Percentiles rank a stretch among this genome's conserved stretches.
Conservation (phyloP, 2,888 invertebrate species). For the Aporophyla nigra region DNA sequence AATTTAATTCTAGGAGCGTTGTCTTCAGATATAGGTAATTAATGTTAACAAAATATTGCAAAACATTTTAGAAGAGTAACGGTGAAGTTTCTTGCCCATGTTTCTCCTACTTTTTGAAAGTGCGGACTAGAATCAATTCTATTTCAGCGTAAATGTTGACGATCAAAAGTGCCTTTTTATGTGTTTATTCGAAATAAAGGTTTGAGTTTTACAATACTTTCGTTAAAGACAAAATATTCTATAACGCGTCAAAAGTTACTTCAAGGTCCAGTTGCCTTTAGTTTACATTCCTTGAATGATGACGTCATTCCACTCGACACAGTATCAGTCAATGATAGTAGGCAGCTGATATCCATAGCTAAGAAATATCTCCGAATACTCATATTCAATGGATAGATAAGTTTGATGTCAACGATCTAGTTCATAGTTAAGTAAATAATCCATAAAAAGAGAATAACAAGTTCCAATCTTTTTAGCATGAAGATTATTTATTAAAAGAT, state of each 20-base stretch:
- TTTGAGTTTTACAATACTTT: not conserved
- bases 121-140: too few species aligned
- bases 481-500: not conserved
- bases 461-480: not conserved
- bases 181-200: too few species aligned
- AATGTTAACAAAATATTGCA: too few species aligned
- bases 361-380: conserved; percentile 36
- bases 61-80: too few species aligned
- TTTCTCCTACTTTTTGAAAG: too few species aligned
- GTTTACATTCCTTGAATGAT: conserved; percentile 28
- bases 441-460: not conserved
- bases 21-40: too few species aligned
- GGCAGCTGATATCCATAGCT: conserved; percentile 26
- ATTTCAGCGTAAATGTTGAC: too few species aligned
- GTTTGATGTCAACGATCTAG: conserved; percentile 42
- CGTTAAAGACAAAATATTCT: not conserved
- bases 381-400: conserved; percentile 34
- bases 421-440: conserved; percentile 35
- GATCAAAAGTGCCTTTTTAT: too few species aligned
- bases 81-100: too few species aligned
- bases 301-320: conserved; percentile 27
- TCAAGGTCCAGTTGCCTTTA: conserved; percentile 10
- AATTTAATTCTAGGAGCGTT: too few species aligned
- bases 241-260: not conserved
- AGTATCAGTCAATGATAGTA: conserved; percentile 54